Base-by-base conservation (phyloP, 2,113 vertebrate genomes). In the Chiloscyllium plagiosum region DNA sequence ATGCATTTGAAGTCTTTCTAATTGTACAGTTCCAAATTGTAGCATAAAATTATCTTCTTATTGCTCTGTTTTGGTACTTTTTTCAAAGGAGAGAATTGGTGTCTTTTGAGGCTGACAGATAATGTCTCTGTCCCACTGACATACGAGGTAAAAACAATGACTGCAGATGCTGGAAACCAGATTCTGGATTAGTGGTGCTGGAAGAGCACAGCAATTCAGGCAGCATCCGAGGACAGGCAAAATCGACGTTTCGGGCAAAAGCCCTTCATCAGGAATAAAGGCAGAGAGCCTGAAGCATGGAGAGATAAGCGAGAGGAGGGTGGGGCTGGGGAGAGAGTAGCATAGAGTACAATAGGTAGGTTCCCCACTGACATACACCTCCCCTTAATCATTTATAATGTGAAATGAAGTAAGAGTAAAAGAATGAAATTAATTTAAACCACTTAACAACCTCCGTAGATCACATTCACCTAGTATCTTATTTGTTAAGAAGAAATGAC, bases 1-100 rank as follows among this genome's bases (percentile, higher is more conserved):
- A 95, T 95, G 68, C 68, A 52, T 52, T 70, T 95, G 15, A 95
- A 95, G 66, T 19, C 37, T 94, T 94, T 68, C 90, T 68, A 94
- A 42, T 94, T 94, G 87, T 61, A 90, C 15, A 61, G 52, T 26
- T 90, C 22, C 87, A 90, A 61, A 33, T 65, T 56, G 61, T 61
- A 12, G 29, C 42, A n/a, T 94, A 94, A 94, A 94, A 68, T 68
- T 22, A 68, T 68, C 65, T 37, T 69, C 47, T 29, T 61, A 2
- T 52, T 3, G 8, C 15, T 61, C 13, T 94, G 24, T 69, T 94
- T 4, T 47, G 37, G 8, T 66, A 6, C n/a, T 69, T 26, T 72
- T 52, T 95, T 68, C 26, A 72, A 72, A 50, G 15, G 6, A 47
- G 66, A 61, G 2, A 90, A 90, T 90, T n/a, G 8, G 42, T 47